phyloP scores from a whole-genome alignment of 2,113 vertebrate species.

The Anhinga anhinga region DNA sequence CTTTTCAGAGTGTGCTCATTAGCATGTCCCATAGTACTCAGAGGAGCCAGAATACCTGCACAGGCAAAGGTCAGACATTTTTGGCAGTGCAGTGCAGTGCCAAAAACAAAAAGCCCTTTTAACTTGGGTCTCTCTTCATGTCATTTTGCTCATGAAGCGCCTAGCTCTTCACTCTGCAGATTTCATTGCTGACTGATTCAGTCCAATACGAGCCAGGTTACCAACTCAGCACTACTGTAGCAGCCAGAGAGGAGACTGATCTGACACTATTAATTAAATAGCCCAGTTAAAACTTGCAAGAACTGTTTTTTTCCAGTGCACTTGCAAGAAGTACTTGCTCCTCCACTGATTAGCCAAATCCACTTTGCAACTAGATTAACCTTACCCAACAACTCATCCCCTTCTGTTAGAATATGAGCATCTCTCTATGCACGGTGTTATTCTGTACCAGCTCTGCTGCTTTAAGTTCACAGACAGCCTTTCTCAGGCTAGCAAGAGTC shows the following conservation, averaged over 20 bases:
- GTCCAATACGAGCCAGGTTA: background rate
- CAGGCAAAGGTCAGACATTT: background rate
- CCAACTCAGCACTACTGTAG: background rate
- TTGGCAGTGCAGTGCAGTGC: background rate
- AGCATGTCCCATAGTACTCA: background rate
- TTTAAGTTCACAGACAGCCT: background rate
- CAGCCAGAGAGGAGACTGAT: background rate
- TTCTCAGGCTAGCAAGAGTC: background rate
- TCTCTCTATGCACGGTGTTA: fast-evolving
- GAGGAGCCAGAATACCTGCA: background rate
- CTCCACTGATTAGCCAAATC: background rate
- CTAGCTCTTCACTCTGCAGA: background rate
- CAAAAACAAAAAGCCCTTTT: background rate
- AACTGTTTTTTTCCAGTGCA: background rate
- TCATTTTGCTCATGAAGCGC: background rate
- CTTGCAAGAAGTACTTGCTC: background rate
- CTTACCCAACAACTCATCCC: background rate
- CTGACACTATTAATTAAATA: background rate
- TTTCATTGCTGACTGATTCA: background rate
- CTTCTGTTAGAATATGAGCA: background rate
- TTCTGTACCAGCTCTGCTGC: background rate
- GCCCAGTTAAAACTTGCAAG: background rate
- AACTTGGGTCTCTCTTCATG: background rate
- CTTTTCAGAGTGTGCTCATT: background rate
- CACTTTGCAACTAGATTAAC: background rate